Evolutionary conservation across 2,888 invertebrate species (phyloP).

Genomic region (Caradrina kadenii): DNA sequence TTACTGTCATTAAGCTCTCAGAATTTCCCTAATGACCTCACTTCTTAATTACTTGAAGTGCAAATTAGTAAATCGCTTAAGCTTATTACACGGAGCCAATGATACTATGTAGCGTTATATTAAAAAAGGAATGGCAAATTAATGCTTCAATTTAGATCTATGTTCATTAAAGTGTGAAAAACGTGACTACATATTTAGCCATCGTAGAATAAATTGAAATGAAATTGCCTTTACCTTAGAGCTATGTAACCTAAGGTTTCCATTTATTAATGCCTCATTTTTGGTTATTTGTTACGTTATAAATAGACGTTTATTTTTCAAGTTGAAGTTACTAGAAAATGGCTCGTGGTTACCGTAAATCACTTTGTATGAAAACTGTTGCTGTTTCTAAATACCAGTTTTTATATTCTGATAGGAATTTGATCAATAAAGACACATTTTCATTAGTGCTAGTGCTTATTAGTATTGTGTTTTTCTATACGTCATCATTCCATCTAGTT

Average conservation of each 20-base stretch:
- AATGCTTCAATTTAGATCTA: constrained; percentile 43
- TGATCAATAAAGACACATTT: neutral
- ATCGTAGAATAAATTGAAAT: constrained; percentile 43
- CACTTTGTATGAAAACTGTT: constrained; percentile 34
- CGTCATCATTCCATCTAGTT: too few relatives aligned
- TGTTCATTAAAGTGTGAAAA: constrained; percentile 44
- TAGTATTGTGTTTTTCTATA: too few relatives aligned
- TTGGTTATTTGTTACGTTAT: constrained; percentile 14
- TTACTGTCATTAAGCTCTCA: constrained; percentile 31
- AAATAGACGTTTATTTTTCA: constrained; percentile 49
- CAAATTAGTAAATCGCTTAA: constrained; percentile 46
- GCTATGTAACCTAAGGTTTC: constrained; percentile 1
- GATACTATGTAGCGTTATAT: constrained; percentile 48
- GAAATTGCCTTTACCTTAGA: constrained; percentile 29
- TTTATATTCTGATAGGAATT: neutral
- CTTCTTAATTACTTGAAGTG: constrained; percentile 31
- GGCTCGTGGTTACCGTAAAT: constrained; percentile 49
- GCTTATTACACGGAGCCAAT: constrained; percentile 33
- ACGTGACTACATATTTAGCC: constrained; percentile 39
- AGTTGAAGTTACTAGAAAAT: constrained; percentile 40
- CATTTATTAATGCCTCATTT: constrained; percentile 29
- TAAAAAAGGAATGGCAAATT: constrained; percentile 50
- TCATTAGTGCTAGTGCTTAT: neutral
- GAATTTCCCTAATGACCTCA: constrained; percentile 27
- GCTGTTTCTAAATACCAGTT: neutral